Conservation (phyloP, 2,113 vertebrate species). For the Toxostoma redivivum region DNA sequence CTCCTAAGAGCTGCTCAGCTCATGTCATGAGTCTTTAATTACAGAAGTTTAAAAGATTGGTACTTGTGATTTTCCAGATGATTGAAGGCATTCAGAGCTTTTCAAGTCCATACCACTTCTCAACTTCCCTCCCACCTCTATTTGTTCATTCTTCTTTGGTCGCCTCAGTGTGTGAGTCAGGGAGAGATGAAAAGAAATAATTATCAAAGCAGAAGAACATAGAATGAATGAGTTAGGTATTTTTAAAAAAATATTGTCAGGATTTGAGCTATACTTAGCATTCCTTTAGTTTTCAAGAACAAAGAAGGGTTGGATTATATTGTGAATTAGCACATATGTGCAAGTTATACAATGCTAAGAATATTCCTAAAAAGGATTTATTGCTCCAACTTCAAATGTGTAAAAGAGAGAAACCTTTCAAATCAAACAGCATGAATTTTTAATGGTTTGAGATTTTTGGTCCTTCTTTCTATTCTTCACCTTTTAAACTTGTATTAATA, state of each 20-base stretch:
- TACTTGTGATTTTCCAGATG: slow-evolving; percentile 56
- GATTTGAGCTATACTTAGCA: slow-evolving; percentile 32
- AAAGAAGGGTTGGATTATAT: neutral
- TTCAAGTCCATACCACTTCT: slow-evolving; percentile 37
- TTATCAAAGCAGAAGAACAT: slow-evolving; percentile 49
- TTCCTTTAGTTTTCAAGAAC: neutral
- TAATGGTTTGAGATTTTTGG: neutral
- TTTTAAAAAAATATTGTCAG: slow-evolving; percentile 9
- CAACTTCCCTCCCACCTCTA: slow-evolving; percentile 33
- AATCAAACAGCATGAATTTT: neutral
- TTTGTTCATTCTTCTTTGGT: slow-evolving; percentile 56
- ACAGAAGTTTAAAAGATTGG: slow-evolving; percentile 33
- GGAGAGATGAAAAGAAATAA: slow-evolving; percentile 59
- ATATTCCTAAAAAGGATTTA: slow-evolving; percentile 43
- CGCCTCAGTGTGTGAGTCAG: slow-evolving; percentile 45
- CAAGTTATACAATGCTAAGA: neutral
- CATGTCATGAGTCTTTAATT: neutral
- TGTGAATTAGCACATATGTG: neutral
- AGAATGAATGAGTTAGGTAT: slow-evolving; percentile 21
- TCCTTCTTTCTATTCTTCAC: neutral
- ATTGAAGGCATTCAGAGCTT: slow-evolving; percentile 59
- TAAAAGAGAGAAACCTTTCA: neutral
- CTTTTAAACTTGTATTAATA: neutral
- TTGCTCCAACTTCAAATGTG: neutral
- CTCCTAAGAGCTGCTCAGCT: neutral